A percentile compares a stretch with the other conserved stretches of the same genome.
Evolutionary conservation across 2,888 invertebrate species (phyloP).

Genomic region (Melieria picta): DNA sequence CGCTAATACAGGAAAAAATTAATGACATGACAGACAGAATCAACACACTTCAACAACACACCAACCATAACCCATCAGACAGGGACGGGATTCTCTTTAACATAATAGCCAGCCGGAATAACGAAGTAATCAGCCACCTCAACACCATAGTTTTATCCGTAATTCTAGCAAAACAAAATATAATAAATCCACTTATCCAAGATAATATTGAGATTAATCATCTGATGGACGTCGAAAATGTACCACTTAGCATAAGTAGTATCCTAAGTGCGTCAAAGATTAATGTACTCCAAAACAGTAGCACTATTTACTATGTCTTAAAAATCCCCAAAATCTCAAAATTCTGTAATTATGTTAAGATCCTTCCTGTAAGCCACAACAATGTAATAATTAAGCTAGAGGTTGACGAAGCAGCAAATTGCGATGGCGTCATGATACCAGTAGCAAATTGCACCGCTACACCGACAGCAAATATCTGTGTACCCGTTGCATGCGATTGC

Average conservation of each 20-base stretch:
- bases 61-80: background rate
- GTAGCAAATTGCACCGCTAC: background rate
- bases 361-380: too few relatives aligned
- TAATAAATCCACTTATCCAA: background rate
- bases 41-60: background rate
- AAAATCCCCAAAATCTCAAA: background rate
- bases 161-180: background rate
- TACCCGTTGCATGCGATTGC: background rate
- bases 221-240: background rate
- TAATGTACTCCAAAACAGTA: background rate
- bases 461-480: background rate
- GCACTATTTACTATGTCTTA: background rate
- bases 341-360: background rate
- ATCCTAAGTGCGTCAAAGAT: too few relatives aligned
- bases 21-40: background rate
- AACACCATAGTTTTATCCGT: background rate
- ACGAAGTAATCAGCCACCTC: background rate
- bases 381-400: too few relatives aligned
- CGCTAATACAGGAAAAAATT: conserved; percentile 7
- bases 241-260: background rate
- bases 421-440: background rate
- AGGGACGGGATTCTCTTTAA: background rate
- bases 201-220: background rate
- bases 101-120: background rate
- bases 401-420: too few relatives aligned